Base-by-base conservation (phyloP, 2,797 vertebrate genomes). In the Premnoplex brunnescens region DNA sequence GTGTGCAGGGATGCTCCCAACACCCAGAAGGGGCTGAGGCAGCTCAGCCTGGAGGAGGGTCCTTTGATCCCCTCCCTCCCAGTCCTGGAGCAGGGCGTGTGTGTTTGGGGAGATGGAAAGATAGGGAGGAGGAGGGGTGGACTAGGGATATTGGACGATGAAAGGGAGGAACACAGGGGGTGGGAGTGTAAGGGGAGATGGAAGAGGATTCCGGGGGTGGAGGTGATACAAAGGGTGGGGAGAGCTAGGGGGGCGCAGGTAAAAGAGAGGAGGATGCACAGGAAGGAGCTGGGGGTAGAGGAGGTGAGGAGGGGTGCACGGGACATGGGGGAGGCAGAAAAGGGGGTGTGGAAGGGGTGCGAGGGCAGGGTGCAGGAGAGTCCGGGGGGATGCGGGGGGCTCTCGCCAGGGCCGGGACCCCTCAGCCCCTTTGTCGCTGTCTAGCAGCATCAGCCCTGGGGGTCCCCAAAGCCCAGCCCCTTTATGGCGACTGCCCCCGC, bases 61-160 rank as follows among this genome's bases (percentile, higher is more conserved):
- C 30, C 21, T 64, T 37, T 0, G 2, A 11, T 1, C 17, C 56
- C 27, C 21, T 26, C 30, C 36, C 36, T 30, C 37, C 15, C 12
- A 14, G 27, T 34, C 20, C 8, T 0, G 0, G 18, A 39, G 60
- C 32, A 34, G 46, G 4, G 55, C 3, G 10, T 22, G 24, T 18
- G 28, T 27, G 34, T 32, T 24, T n/a, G 1, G 48, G 27, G 27
- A 55, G 27, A 63, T 30, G 37, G n/a, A 51, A 63, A 60, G 37
- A 36, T 34, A 44, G 32, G 27, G 12, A 32, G 30, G 39, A 51
- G 41, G 5, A 23, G 30, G 34, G 41, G 26, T 55, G 48, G 34
- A 36, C 26, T 62, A 10, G 32, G 3, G 49, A 27, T 13, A 9
- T 24, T 28, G 13, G 32, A 64, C 28, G 37, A 44, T 51, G 60